Conservation (phyloP, 2,797 vertebrate genomes). For the Pantherophis alleghaniensis region DNA sequence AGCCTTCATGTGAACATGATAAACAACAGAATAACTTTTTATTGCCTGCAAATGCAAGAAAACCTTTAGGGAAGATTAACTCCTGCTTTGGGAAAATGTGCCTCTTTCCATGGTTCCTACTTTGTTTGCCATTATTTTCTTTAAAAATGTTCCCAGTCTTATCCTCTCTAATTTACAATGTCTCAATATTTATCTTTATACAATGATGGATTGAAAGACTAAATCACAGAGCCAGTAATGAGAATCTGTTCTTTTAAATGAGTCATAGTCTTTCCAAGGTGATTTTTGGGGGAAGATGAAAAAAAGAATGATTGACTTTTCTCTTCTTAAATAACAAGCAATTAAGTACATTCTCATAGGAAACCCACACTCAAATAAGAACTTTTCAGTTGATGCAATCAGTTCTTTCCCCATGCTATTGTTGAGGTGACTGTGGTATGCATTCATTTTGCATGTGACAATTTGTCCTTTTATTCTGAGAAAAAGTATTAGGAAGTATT, state of each 20-base stretch:
- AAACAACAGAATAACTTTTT: neutral
- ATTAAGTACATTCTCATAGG: constrained; percentile 53
- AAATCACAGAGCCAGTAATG: constrained; percentile 65
- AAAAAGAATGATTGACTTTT: constrained; percentile 55
- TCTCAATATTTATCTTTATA: constrained; percentile 78
- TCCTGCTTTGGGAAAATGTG: constrained; percentile 22
- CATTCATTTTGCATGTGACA: constrained; percentile 34
- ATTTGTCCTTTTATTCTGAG: constrained; percentile 33
- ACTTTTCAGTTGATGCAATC: constrained; percentile 26
- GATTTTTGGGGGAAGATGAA: constrained; percentile 46
- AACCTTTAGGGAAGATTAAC: neutral
- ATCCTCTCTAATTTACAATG: constrained; percentile 67
- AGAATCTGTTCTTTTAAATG: constrained; percentile 68
- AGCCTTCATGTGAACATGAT: neutral
- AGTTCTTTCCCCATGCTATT: neutral
- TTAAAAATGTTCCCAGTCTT: constrained; percentile 58
- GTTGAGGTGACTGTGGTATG: constrained; percentile 21
- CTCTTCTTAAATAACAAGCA: constrained; percentile 45
- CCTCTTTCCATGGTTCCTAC: constrained; percentile 21
- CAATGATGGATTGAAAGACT: constrained; percentile 67
- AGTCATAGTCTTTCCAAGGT: constrained; percentile 69
- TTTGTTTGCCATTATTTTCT: constrained; percentile 65
- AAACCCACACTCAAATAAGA: constrained; percentile 34
- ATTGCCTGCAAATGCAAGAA: neutral
- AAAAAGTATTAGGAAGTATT: constrained; percentile 16